These are phyloP conservation scores for Salarias fasciatus DNA, from an alignment of 2,797 vertebrate species.

Conservation along the genomic window DNA sequence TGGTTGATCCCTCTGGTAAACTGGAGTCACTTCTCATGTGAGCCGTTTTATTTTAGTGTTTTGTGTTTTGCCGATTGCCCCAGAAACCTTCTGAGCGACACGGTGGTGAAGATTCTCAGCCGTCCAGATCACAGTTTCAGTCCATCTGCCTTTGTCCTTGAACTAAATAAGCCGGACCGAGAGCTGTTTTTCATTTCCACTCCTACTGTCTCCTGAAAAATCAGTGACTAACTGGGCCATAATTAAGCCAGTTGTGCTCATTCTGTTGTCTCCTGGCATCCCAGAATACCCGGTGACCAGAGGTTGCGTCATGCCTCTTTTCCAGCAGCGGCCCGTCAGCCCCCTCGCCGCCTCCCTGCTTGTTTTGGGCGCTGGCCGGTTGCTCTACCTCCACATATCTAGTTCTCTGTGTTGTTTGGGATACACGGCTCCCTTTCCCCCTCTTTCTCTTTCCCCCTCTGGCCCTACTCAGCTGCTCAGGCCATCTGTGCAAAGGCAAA, in stretches of 20 bases:
- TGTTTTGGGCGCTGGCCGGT: slow-evolving; percentile 48
- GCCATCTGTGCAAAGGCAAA: slow-evolving; percentile 83
- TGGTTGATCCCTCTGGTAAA: no score
- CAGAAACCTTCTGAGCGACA: no score
- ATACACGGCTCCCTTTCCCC: slow-evolving; percentile 31
- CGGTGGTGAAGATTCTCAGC: no score
- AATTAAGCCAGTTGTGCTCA: slow-evolving; percentile 33
- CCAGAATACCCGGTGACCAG: slow-evolving; percentile 29
- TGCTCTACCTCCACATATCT: slow-evolving; percentile 36
- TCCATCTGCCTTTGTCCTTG: no score
- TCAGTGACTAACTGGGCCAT: slow-evolving; percentile 19
- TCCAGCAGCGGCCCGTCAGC: slow-evolving; percentile 28
- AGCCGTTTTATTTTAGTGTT: no score
- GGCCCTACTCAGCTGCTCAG: slow-evolving; percentile 81
- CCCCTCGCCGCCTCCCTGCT: slow-evolving; percentile 26
- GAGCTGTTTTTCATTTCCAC: background rate
- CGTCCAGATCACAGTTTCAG: no score
- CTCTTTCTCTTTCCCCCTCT: slow-evolving; percentile 56
- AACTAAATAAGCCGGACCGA: no score
- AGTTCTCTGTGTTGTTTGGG: slow-evolving; percentile 38
- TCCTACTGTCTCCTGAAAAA: slow-evolving; percentile 9
- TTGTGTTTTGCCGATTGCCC: no score
- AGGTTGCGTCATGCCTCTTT: slow-evolving; percentile 30
- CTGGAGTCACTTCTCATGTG: no score
- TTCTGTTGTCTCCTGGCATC: slow-evolving; percentile 37